Evolutionary conservation across 2,113 vertebrate species (phyloP), one percentile per base, ranked within the genome.

Genomic region (Pandion haliaetus): DNA sequence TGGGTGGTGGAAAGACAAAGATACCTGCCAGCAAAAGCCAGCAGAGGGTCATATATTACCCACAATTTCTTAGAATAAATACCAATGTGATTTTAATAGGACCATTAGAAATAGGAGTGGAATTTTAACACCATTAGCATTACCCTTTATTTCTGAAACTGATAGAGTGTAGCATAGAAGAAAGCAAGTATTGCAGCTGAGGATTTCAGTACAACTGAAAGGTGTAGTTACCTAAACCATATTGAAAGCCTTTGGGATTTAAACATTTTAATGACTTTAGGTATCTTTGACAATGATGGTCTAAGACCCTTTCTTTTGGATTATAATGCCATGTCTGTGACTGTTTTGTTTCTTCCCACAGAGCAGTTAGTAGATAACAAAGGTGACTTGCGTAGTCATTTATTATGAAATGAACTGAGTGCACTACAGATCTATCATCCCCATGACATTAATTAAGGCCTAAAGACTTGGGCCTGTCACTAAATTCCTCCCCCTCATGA

Each of bases 401-500:
- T 95, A 78, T 95, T 95, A 93, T 82, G 81, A 97, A 93, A 90
- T 89, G 42, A 61, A 89, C 45, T 47, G 77, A 94, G 47, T 77
- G 78, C 42, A 23, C 38, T 90, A 66, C 54, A 90, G 42, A 95
- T 95, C 93, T 86, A 59, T 96, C 95, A 97, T 96, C 88, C 83
- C 74, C 38, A 44, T 94, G 94, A 97, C 78, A 71, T 93, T 97
- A 97, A 96, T 96, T 96, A 96, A 82, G 45, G 84, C 89, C 74
- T 97, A 66, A 96, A 95, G 89, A 89, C 73, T 94, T 84, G 94
- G 74, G 66, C 29, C 79, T 96, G 96, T 94, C 97, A 96, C 74
- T 95, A 36, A 93, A 93, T 94, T 93, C 94, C 91, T 95, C 91
- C 95, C 66, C 58, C 58, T 95, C 87, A 93, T 94, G 95, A 97